Evolutionary conservation across 2,797 vertebrate genomes (phyloP).

Genomic region (Apogon hyalosoma): DNA sequence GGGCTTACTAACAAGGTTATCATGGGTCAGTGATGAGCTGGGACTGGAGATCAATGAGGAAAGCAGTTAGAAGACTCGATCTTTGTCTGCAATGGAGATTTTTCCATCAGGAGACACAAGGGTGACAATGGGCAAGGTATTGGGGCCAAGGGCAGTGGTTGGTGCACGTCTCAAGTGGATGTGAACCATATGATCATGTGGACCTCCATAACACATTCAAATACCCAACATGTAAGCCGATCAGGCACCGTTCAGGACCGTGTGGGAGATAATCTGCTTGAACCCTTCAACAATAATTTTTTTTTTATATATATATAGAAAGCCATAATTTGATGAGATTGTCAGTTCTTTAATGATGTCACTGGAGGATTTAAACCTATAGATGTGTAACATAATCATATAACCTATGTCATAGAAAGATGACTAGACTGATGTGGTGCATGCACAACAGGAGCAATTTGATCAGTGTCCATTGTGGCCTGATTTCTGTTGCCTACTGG

Average conservation of each 20-base stretch:
- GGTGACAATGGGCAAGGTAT: conserved; percentile 27
- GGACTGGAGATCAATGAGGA: conserved; percentile 56
- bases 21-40: conserved; percentile 59
- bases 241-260: conserved; percentile 56
- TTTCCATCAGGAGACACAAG: conserved; percentile 14
- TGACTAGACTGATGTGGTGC: conserved; percentile 28
- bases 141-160: conserved; percentile 43
- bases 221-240: conserved; percentile 69
- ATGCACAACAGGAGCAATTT: conserved; percentile 43
- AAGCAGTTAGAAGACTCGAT: conserved; percentile 40
- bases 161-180: conserved; percentile 29
- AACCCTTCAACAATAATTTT: conserved; percentile 56
- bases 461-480: conserved; percentile 52
- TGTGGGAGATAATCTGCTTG: conserved; percentile 72
- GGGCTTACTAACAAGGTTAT: conserved; percentile 66
- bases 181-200: conserved; percentile 51
- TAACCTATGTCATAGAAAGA: conserved; percentile 45
- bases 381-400: conserved; percentile 54
- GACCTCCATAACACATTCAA: conserved; percentile 33
- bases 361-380: conserved; percentile 54
- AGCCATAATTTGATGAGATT: conserved; percentile 67
- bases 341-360: conserved; percentile 62
- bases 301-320: conserved; percentile 34
- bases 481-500: conserved; percentile 38
- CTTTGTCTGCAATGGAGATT: conserved; percentile 24